Evolutionary conservation across 2,888 invertebrate genomes (phyloP).

Genomic region (Caenorhabditis angaria): DNA sequence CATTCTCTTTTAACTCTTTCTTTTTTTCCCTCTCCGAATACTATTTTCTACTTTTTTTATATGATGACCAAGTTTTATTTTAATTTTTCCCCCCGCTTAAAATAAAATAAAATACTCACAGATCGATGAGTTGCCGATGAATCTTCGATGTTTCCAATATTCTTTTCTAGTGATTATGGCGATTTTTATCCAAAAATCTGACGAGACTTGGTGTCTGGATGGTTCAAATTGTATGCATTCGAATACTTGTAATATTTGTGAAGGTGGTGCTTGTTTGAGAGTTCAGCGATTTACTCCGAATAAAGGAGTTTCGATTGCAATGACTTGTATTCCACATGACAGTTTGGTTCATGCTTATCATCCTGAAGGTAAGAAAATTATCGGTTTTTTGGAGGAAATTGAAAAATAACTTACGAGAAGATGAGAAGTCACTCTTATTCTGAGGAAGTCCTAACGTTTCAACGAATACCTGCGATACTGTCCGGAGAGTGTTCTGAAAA

Average conservation of each 20-base stretch:
- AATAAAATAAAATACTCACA: not conserved
- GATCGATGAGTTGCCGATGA: conserved; percentile 40
- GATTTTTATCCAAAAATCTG: not conserved
- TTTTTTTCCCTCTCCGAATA: not conserved
- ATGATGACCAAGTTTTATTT: not conserved
- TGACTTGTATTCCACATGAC: conserved; percentile 55
- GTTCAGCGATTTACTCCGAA: conserved; percentile 42
- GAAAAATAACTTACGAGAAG: no score
- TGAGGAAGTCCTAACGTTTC: no score
- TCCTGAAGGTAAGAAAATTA: conserved; percentile 40
- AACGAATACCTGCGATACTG: no score
- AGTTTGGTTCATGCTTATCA: conserved; percentile 47
- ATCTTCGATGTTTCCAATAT: conserved; percentile 21
- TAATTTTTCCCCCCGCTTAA: conserved; percentile 5
- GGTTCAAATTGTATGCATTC: conserved; percentile 50
- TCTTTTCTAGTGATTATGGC: not conserved
- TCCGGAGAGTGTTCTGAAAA: no score
- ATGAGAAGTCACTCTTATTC: no score
- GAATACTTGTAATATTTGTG: conserved; percentile 47
- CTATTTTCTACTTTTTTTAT: conserved; percentile 10
- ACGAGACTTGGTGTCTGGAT: conserved; percentile 53
- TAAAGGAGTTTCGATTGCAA: conserved; percentile 40
- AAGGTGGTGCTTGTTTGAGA: conserved; percentile 55
- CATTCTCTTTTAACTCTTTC: conserved; percentile 11
- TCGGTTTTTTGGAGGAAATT: no score